Evolutionary conservation across 2,113 vertebrate species (phyloP).

Genomic region (Arothron firmamentum): DNA sequence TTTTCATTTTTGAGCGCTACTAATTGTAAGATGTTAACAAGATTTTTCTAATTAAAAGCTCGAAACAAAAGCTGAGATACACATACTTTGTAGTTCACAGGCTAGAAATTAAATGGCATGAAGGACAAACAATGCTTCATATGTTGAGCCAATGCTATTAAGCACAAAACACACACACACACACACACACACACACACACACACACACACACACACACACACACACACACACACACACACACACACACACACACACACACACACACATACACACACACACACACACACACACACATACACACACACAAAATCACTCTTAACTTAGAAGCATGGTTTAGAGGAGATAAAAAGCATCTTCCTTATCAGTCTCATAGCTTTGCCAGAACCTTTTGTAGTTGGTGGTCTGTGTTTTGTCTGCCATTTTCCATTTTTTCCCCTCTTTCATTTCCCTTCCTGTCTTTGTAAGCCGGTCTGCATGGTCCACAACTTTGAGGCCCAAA

Average conservation of each 20-base stretch:
- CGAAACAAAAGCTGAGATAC: slow-evolving; percentile 35
- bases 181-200: slow-evolving; percentile 40
- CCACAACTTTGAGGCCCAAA: slow-evolving; percentile 59
- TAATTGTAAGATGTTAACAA: slow-evolving; percentile 55
- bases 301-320: slow-evolving; percentile 47
- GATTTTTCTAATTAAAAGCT: slow-evolving; percentile 57
- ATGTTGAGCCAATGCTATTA: slow-evolving; percentile 57
- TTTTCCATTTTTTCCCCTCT: slow-evolving; percentile 59
- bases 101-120: slow-evolving; percentile 46
- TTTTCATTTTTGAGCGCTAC: slow-evolving; percentile 8
- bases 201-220: slow-evolving; percentile 36
- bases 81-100: slow-evolving; percentile 47
- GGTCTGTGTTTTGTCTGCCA: slow-evolving; percentile 51
- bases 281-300: slow-evolving; percentile 39
- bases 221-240: slow-evolving; percentile 41
- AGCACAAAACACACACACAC: slow-evolving; percentile 32
- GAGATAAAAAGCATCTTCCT: slow-evolving; percentile 62
- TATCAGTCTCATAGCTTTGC: slow-evolving; percentile 55
- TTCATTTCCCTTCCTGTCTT: slow-evolving; percentile 43
- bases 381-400: slow-evolving; percentile 54
- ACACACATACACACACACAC: slow-evolving; percentile 35
- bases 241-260: slow-evolving; percentile 37
- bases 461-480: slow-evolving; percentile 48
- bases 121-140: slow-evolving; percentile 46
- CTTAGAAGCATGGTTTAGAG: slow-evolving; percentile 40